phyloP scores from a whole-genome alignment of 2,113 vertebrate genomes.

The Tyto alba region DNA sequence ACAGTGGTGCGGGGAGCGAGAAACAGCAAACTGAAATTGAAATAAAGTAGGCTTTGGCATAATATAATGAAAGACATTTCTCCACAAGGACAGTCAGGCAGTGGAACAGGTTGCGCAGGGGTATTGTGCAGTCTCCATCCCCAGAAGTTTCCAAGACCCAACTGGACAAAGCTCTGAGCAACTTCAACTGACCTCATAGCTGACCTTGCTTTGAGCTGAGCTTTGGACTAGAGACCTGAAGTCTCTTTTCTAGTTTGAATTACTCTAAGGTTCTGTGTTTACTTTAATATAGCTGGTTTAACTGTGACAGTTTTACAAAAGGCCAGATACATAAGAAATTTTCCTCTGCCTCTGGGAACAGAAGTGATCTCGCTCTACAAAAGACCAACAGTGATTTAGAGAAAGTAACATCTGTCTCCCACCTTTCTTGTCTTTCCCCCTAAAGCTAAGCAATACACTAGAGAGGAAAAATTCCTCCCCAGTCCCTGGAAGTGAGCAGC shows the following conservation, averaged over 20 bases:
- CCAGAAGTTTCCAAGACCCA: background rate
- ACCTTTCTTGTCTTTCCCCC: background rate
- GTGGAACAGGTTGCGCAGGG: background rate
- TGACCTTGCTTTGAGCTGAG: background rate
- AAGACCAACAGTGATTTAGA: background rate
- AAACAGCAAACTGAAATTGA: background rate
- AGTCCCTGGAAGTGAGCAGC: background rate
- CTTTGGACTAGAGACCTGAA: background rate
- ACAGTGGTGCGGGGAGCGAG: background rate
- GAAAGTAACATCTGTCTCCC: background rate
- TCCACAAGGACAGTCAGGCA: background rate
- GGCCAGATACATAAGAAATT: background rate
- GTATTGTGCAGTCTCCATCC: background rate
- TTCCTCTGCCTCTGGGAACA: background rate
- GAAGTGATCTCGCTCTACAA: background rate
- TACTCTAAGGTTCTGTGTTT: background rate
- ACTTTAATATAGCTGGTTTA: background rate
- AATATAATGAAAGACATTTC: background rate
- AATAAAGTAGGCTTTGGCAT: background rate
- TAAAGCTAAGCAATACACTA: background rate
- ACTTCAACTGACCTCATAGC: background rate
- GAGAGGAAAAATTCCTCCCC: background rate
- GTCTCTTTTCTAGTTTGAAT: background rate
- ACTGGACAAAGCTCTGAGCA: background rate
- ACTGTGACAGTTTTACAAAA: background rate